Conservation (phyloP, 2,888 invertebrate genomes). For the Idaea biselata region DNA sequence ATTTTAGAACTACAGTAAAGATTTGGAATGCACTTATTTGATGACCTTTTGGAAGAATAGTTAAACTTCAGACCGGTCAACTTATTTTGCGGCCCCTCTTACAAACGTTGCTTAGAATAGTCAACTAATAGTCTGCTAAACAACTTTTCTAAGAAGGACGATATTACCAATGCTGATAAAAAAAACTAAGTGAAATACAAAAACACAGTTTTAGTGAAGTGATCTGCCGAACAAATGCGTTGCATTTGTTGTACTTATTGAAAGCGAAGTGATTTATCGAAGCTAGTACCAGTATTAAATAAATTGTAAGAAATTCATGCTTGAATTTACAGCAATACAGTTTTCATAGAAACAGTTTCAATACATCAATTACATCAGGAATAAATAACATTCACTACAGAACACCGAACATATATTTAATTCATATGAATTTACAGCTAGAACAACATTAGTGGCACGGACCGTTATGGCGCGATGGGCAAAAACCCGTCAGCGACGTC, state of each 20-base stretch:
- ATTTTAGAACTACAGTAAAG: no score
- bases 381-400: no score
- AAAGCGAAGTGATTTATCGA: constrained; percentile 59
- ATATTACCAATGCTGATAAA: constrained; percentile 12
- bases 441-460: no score
- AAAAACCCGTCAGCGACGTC: no score
- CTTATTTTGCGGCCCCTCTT: neutral
- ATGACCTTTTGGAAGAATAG: no score
- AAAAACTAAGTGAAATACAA: constrained; percentile 30
- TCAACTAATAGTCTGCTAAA: neutral
- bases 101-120: neutral
- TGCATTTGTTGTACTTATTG: constrained; percentile 49
- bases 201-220: constrained; percentile 34
- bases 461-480: no score
- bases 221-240: no score
- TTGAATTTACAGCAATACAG: constrained; percentile 49
- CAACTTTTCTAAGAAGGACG: no score
- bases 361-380: no score
- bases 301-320: constrained; percentile 35
- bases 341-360: neutral
- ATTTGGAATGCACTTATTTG: no score
- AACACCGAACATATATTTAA: no score
- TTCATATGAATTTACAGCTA: no score
- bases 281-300: constrained; percentile 47
- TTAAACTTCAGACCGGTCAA: neutral